Conservation (phyloP, 2,797 vertebrate species). For the Pipistrellus pipistrellus region DNA sequence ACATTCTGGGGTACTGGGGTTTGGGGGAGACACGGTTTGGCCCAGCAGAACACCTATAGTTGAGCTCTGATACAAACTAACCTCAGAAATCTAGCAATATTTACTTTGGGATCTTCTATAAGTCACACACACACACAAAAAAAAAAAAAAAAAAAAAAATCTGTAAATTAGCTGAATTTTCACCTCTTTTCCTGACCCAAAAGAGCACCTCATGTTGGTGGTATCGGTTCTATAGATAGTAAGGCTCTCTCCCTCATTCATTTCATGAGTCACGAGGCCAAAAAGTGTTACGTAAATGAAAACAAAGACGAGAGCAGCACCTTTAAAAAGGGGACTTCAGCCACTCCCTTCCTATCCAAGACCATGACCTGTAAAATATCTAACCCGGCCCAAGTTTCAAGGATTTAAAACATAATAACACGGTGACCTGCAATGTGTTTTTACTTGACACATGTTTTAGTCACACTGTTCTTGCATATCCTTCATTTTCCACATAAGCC, state of each 20-base stretch:
- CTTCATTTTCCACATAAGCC: not conserved
- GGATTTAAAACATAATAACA: not conserved
- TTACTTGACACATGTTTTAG: not conserved
- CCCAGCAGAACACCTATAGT: not conserved
- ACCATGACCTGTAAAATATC: not conserved
- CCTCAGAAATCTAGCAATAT: not conserved
- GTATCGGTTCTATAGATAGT: not conserved
- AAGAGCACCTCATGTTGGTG: not conserved
- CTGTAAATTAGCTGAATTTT: not conserved
- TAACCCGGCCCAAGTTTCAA: not conserved
- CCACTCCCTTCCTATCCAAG: not conserved
- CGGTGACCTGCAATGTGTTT: not conserved
- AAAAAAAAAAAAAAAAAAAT: not conserved
- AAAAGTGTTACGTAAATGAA: not conserved
- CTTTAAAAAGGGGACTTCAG: not conserved
- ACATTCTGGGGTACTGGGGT: not conserved
- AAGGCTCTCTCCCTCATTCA: not conserved
- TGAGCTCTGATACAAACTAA: not conserved
- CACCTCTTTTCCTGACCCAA: not conserved
- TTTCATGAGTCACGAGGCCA: not conserved
- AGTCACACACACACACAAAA: not conserved
- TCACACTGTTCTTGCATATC: not conserved
- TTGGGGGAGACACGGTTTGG: not conserved
- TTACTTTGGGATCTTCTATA: not conserved
- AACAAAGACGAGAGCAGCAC: not conserved